Conservation (phyloP, 2,797 vertebrate species). For the Spinus olivaceus region DNA sequence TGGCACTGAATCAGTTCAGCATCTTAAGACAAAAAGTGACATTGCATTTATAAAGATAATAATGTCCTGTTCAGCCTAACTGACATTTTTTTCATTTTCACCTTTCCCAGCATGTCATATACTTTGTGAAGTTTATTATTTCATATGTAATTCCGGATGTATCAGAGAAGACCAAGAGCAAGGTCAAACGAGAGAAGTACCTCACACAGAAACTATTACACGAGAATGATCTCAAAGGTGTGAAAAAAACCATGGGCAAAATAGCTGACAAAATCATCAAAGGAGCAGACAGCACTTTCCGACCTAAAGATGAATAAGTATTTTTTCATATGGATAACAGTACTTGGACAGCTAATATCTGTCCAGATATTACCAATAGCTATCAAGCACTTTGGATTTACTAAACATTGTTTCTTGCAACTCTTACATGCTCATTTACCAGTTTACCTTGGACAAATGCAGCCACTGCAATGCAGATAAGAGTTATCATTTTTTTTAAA, state of each 20-base stretch:
- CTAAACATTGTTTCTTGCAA: background rate
- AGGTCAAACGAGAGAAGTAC: conserved; percentile 90
- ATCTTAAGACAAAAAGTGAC: background rate
- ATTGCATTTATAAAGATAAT: background rate
- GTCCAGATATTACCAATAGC: background rate
- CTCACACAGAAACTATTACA: conserved; percentile 87
- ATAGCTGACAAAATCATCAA: conserved; percentile 30
- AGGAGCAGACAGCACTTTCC: conserved; percentile 21
- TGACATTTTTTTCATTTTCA: conserved; percentile 41
- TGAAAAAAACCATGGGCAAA: conserved; percentile 77
- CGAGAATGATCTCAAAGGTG: conserved; percentile 83
- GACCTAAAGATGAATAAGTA: conserved; percentile 69
- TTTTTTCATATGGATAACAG: background rate
- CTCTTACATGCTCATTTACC: background rate
- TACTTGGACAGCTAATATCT: background rate
- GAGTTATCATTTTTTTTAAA: background rate
- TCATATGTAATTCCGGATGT: conserved; percentile 88
- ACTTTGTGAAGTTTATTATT: conserved; percentile 90
- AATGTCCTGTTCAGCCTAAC: background rate
- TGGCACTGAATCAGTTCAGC: background rate
- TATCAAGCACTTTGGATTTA: conserved; percentile 9
- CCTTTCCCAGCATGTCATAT: conserved; percentile 86
- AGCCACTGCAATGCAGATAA: background rate
- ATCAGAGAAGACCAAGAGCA: conserved; percentile 82
- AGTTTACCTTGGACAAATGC: background rate